phyloP scores from a whole-genome alignment of 2,888 invertebrate genomes.

The Nasonia oneida region DNA sequence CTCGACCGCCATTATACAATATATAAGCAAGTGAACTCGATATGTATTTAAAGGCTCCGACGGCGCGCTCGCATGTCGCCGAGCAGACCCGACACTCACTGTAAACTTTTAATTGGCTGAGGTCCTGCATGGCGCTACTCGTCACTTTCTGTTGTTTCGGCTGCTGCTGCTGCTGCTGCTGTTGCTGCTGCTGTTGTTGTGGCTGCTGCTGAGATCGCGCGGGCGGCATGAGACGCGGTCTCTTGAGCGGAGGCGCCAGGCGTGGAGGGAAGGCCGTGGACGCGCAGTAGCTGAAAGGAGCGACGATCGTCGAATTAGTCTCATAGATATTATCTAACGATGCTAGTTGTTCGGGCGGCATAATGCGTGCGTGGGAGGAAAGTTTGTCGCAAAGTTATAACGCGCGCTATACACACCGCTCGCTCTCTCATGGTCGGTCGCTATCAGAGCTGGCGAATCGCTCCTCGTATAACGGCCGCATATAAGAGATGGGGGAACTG shows the following conservation, averaged over 20 bases:
- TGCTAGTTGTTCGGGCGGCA: neutral
- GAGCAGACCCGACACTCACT: slow-evolving; percentile 80
- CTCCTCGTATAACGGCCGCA: neutral
- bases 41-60: slow-evolving; percentile 49
- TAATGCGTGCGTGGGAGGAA: neutral
- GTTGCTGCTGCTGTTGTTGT: slow-evolving; percentile 69
- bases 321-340: too few relatives aligned
- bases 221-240: slow-evolving; percentile 82
- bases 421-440: neutral
- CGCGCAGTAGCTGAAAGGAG: slow-evolving; percentile 82
- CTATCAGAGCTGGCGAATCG: neutral
- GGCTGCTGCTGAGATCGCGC: slow-evolving; percentile 74
- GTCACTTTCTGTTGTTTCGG: slow-evolving; percentile 62
- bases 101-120: slow-evolving; percentile 84
- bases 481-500: neutral
- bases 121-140: slow-evolving; percentile 76
- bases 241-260: slow-evolving; percentile 83
- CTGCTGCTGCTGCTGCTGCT: slow-evolving; percentile 60
- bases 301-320: slow-evolving; percentile 21
- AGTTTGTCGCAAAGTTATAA: too few relatives aligned
- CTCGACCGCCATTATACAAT: slow-evolving; percentile 30
- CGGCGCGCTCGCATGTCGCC: neutral
- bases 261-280: slow-evolving; percentile 82
- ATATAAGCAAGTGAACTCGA: slow-evolving; percentile 59
- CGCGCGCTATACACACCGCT: too few relatives aligned